Evolutionary conservation across 2,888 invertebrate species (phyloP), one percentile per base, ranked within the genome.

Genomic region (Drosophila rellima): DNA sequence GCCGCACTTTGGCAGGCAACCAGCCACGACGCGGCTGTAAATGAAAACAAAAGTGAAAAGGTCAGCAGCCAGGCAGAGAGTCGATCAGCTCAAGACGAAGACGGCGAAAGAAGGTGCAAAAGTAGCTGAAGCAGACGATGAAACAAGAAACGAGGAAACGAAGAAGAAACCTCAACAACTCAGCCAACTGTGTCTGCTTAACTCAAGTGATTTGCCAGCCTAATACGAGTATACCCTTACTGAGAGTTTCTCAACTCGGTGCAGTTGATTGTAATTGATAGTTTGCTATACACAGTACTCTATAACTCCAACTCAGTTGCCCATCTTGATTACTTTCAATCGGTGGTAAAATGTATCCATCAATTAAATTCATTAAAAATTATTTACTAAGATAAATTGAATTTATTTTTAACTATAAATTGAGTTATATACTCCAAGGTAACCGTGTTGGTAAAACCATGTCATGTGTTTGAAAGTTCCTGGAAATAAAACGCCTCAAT

Each of bases 31-130:
- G 57, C 52, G 62, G 39, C 73, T 69, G 52, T 51, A 77, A 79
- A 85, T 75, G 82, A 86, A 86, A 87, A 85, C 82, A 80, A 86
- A 83, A 86, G 87, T 87, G 87, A 86, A 86, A 86, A 86, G 87
- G 86, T 86, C 86, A 82, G 74, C 80, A 80, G 68, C 70, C 81
- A 82, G 65, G 31, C 68, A 65, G 82, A 75, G 78, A 80, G 52
- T 70, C 73, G 23, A 23, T 35, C 39, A 56, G 26, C 56, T 39
- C 56, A 31, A 20, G 39, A 40, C 17, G 31, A 47, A 57, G 63
- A 51, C 57, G n/a, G 47, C 26, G 3, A 35, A 33, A 55, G 40
- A 50, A 60, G 56, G 55, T 29, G 45, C 39, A 39, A 48, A 23
- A 35, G n/a, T 29, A 4, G 29, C 23, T 1, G 51, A 39, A 40